Base-by-base conservation (phyloP, 2,797 vertebrate genomes). In the Morelia viridis region DNA sequence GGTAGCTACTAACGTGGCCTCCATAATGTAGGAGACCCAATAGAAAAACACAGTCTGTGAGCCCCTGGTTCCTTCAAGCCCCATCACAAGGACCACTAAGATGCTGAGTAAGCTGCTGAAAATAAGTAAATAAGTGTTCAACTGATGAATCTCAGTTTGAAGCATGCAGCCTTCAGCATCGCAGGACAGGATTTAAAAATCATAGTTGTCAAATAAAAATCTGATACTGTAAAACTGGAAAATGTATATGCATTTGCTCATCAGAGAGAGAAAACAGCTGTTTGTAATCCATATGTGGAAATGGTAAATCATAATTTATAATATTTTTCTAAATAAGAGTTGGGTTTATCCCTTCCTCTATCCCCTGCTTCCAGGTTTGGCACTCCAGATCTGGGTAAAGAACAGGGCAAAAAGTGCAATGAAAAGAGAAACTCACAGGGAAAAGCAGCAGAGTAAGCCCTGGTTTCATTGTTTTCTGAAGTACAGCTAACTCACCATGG, bases 261-360 rank as follows among this genome's bases (percentile, higher is more conserved):
- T 62, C 46, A 56, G 46, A 31, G 9, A 26, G 61, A 15, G 1
- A 46, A 88, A 64, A 17, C 86, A 62, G 58, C 12, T 64, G 64
- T 83, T 84, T 89, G 50, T 26, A 65, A 65, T 5, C 19, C 50
- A 57, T 41, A 64, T 57, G 15, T 92, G 87, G 15, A 68, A 68
- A 19, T 46, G n/a, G 85, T 96, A 97, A 95, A 95, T 97, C 93
- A 95, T 92, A 97, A 96, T 92, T 2, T 15, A 96, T 58, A 58
- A 2, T 11, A 85, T 96, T 96, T 89, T 96, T 94, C 87, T 96
- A 93, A 92, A 95, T 93, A 96, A 94, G 92, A 94, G 92, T 95
- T 96, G 97, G 96, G 96, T 98, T 98, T 97, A 88, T 96, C 93
- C 97, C 98, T 98, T 89, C 97, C 97, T 96, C 96, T 97, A 88